Conservation (phyloP, 2,113 vertebrate species). For the Octodon degus region DNA sequence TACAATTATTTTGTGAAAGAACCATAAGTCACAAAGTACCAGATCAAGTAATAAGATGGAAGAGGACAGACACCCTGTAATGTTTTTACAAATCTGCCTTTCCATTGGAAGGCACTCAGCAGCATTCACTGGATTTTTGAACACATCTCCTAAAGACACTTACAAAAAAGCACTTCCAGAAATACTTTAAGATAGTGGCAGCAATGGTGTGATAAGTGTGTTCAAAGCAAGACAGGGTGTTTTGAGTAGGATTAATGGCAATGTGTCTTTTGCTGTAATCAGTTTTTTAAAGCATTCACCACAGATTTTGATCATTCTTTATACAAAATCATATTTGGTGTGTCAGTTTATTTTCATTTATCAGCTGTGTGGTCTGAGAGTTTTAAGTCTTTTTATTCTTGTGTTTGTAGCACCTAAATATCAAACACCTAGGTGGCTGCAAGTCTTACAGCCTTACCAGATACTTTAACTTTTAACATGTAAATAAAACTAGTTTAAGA, state of each 20-base stretch:
- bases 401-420: conserved; percentile 41
- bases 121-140: not conserved
- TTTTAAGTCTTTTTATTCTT: conserved; percentile 55
- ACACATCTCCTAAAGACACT: not conserved
- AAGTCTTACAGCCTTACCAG: conserved; percentile 19
- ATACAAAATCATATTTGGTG: not conserved
- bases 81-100: not conserved
- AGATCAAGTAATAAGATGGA: not conserved
- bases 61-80: not conserved
- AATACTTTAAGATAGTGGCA: not conserved
- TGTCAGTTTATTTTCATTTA: conserved; percentile 34
- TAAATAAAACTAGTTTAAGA: conserved; percentile 54
- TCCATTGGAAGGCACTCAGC: not conserved
- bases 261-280: not conserved
- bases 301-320: not conserved
- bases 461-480: conserved; percentile 24
- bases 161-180: not conserved
- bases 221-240: not conserved
- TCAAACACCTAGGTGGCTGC: not conserved
- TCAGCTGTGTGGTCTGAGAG: not conserved
- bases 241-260: not conserved
- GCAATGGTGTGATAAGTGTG: not conserved
- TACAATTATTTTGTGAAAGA: not conserved
- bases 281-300: not conserved
- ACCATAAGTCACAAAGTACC: not conserved